Evolutionary conservation across 2,888 invertebrate species (phyloP), one percentile per base, ranked within the genome.

Genomic region (Caenorhabditis sp.): DNA sequence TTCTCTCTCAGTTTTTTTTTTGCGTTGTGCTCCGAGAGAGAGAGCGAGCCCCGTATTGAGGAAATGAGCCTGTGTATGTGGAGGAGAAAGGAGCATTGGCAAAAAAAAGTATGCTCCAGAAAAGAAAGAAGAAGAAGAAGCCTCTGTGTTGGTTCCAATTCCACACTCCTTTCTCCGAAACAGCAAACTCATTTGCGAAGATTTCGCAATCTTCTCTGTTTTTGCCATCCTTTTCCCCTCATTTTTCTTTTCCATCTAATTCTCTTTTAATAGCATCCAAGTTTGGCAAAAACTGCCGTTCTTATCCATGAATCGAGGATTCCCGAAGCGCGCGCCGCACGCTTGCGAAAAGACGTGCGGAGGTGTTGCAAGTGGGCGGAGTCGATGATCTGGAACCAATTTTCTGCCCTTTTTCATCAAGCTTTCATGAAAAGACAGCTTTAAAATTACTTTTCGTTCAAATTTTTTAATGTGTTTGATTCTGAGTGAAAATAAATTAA

Each of bases 151-250:
- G 44, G 12, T 54, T 14, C 51, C 47, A n/a, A n/a, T n/a, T n/a
- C n/a, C n/a, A n/a, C 59, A 19, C 35, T n/a, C 44, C 44, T 26
- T 26, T 44, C 38, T 63, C 49, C 38, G 38, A 38, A 38, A 38
- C 38, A 38, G 8, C 44, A 76, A 76, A 76, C 75, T 76, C 66
- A 76, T 76, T 75, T 75, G 66, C 38, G 63, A 35, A 70, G 61
- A 74, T 74, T 74, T 63, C 64, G 74, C 63, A 74, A 56, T 64
- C 22, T 72, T 61, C 28, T 59, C 64, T 26, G 26, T 26, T 26
- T 14, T 64, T 35, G 31, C 31, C 31, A 35, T 35, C 31, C 12
- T 38, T 24, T 31, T 54, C 26, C 26, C 24, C 24, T n/a, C n/a
- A 35, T 22, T 73, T 58, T 72, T 24, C 26, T 51, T 63, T 26